Evolutionary conservation across 2,113 vertebrate genomes (phyloP).

Genomic region (Suricata suricatta): DNA sequence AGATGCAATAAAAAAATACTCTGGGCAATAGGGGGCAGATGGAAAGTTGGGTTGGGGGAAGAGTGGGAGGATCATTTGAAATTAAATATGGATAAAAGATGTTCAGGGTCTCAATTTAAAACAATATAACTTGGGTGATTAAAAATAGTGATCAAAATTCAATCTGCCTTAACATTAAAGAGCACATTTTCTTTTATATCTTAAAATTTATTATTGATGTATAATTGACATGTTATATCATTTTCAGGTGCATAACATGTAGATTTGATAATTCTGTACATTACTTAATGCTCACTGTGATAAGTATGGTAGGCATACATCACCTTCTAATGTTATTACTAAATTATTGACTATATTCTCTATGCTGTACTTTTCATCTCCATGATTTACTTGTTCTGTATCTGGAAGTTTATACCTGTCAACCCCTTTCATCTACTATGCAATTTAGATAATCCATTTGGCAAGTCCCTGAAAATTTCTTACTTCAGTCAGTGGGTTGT

Average conservation of each 20-base stretch:
- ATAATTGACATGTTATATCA: background rate
- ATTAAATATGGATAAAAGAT: background rate
- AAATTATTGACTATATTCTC: background rate
- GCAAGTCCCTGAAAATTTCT: background rate
- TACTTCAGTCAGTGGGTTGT: background rate
- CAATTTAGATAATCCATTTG: background rate
- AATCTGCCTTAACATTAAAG: background rate
- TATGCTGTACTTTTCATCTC: background rate
- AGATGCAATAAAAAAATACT: background rate
- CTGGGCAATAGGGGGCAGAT: background rate
- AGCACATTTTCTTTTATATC: background rate
- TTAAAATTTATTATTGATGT: background rate
- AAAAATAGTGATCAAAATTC: background rate
- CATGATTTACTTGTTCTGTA: background rate
- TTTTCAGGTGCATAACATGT: background rate
- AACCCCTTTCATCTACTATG: background rate
- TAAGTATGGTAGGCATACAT: background rate
- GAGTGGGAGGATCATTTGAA: background rate
- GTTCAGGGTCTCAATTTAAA: background rate
- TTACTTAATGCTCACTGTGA: background rate
- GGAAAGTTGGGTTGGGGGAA: background rate
- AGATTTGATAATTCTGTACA: background rate
- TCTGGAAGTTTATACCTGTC: background rate
- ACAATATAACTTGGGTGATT: background rate
- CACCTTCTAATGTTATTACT: background rate